Conservation (phyloP, 2,797 vertebrate genomes). For the Dipus sagitta region DNA sequence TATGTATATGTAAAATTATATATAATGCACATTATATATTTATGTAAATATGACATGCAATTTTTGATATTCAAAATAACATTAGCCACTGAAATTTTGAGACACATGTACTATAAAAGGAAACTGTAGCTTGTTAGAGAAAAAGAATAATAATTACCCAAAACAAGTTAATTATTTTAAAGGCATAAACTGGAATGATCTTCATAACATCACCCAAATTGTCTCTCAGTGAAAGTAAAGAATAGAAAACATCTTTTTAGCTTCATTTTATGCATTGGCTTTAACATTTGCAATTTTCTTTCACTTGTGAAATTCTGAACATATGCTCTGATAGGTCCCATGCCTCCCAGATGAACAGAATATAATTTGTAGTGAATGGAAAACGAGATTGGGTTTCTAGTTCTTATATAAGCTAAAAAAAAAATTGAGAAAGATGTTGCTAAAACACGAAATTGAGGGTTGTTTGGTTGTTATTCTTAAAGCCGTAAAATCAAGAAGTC, state of each 20-base stretch:
- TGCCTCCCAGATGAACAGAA: constrained; percentile 54
- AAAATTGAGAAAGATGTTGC: neutral
- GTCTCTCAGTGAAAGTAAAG: constrained; percentile 19
- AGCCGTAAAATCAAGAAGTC: neutral
- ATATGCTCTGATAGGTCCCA: constrained; percentile 58
- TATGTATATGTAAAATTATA: neutral
- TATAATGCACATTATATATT: too few species aligned
- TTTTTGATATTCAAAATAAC: neutral
- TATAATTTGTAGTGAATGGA: constrained; percentile 44
- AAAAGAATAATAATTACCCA: constrained; percentile 43
- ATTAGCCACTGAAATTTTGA: neutral
- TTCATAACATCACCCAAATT: neutral
- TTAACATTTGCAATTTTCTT: constrained; percentile 29
- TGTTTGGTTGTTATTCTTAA: constrained; percentile 10
- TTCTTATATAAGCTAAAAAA: constrained; percentile 44
- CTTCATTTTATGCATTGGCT: constrained; percentile 20
- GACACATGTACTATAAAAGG: neutral
- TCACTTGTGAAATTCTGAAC: constrained; percentile 59
- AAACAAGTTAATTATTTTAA: constrained; percentile 44
- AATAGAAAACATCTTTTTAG: neutral
- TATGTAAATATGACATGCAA: neutral
- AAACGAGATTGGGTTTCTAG: constrained; percentile 23
- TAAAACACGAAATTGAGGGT: neutral
- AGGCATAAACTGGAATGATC: constrained; percentile 34
- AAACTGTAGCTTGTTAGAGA: neutral